Base-by-base conservation (phyloP, 2,113 vertebrate species). In the Ceyx margarethae region DNA sequence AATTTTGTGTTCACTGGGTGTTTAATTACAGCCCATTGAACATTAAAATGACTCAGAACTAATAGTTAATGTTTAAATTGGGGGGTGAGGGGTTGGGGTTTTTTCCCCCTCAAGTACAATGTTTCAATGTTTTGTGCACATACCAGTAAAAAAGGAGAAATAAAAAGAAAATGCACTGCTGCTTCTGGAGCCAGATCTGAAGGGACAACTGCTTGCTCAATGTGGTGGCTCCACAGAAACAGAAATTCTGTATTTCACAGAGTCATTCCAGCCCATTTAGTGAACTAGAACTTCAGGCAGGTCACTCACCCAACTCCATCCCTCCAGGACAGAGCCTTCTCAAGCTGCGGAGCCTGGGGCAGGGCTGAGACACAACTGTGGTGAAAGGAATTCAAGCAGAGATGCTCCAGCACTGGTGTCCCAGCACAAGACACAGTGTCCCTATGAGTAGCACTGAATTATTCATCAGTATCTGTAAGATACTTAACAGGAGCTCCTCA, bases 21-120 rank as follows among this genome's bases (percentile, higher is more conserved):
- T 95, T 96, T 96, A 96, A 96, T 96, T 95, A 96, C 87, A 95
- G 95, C 53, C 25, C 29, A 95, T 69, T 96, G 87, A 93, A 93
- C 92, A 82, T 58, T 93, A 95, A 97, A 96, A 93, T 93, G 56
- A 88, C 87, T 96, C 83, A 81, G 91, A 69, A 48, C 93, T 93
- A 96, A 96, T 94, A 94, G 96, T 96, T 94, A 95, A 96, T 91
- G 66, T 80, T 90, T 88, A 90, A 93, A 94, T 74, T 80, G 74
- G 50, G 0, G 58, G n/a, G 90, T 2, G 7, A 56, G 68, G 26
- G 23, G 23, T 58, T 68, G 42, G 62, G 40, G 0, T 18, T 45
- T 84, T 67, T 22, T 54, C 20, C 51, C 64, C 81, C 50, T 46
- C 1, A 10, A 16, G 29, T 69, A 85, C 64, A 87, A 72, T 5